Percentiles rank a stretch among this genome's conserved stretches.
Conservation (phyloP, 2,888 invertebrate genomes). For the Didymodactylos carnosus region DNA sequence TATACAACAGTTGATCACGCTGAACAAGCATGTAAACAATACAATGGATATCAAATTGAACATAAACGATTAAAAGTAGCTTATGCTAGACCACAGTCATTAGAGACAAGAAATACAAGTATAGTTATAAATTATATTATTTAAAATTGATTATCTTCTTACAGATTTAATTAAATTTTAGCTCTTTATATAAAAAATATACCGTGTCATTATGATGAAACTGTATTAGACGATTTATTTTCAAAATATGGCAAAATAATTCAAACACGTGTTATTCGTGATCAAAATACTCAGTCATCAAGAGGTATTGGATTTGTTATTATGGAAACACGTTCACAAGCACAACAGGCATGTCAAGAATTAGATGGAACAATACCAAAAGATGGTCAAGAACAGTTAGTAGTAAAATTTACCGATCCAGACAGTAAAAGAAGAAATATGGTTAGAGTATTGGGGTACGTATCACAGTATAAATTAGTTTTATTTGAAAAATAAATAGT, state of each 20-base stretch:
- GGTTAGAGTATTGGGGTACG: too few relatives aligned
- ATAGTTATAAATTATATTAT: background rate
- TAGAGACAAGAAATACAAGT: conserved; percentile 10
- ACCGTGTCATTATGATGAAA: conserved; percentile 1
- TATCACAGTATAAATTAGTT: too few relatives aligned
- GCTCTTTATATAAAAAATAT: conserved; percentile 9
- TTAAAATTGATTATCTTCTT: too few relatives aligned
- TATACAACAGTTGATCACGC: conserved; percentile 5
- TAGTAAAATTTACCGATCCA: conserved; percentile 11
- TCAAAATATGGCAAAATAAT: conserved; percentile 8
- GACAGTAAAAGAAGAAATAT: too few relatives aligned
- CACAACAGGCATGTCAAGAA: conserved; percentile 6
- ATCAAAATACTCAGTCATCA: conserved; percentile 3
- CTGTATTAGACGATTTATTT: conserved; percentile 5
- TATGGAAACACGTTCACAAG: conserved; percentile 10
- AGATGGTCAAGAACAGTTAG: background rate
- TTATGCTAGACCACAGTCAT: conserved; percentile 9
- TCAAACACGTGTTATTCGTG: conserved; percentile 8
- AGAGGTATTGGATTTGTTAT: conserved; percentile 15
- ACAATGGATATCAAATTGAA: too few relatives aligned
- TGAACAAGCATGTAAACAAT: too few relatives aligned
- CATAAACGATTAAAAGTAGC: conserved; percentile 13
- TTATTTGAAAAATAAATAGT: too few relatives aligned
- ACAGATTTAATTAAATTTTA: too few relatives aligned
- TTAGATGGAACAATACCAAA: background rate